Evolutionary conservation across 2,888 invertebrate species (phyloP), one percentile per base, ranked within the genome.

Genomic region (Tridacna gigas): DNA sequence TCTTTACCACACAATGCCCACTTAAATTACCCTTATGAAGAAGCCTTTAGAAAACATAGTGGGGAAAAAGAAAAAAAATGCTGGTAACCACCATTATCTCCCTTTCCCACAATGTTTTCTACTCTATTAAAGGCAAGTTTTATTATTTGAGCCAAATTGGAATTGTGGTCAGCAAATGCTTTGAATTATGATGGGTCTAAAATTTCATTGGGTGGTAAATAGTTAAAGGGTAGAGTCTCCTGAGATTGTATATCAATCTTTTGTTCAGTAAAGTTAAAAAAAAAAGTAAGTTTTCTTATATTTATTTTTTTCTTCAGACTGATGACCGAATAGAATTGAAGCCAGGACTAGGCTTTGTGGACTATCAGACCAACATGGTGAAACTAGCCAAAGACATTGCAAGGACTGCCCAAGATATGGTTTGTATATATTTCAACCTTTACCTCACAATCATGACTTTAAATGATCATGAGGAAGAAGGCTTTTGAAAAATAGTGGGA

Each of bases 341-440:
- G 77, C 94, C 94, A 80, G 91, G 91, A 26, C 82, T 91, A 51
- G 94, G 95, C 2, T 99, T 97, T 95, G 99, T 98, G 4, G 99
- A 99, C 95, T 99, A 98, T 94, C 99, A 99, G 95, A 98, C 99
- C 0, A 96, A 98, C 84, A 99, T 99, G 99, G 98, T 99, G 45
- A 97, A 97, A 88, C 96, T 97, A 71, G 97, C 98, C 37, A 99
- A 99, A 95, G 98, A 99, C 95, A 98, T 99, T 87, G 98, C 98
- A 0, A 96, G 97, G 74, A 96, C 98, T 79, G 97, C 99, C 9
- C 98, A 98, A 77, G 99, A 99, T 94, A 99, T 99, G 97, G 97
- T 97, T 90, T 95, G 95, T 56, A 56, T 56, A 5, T 20, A 51
- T 13, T 51, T 51, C 51, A n/a, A n/a, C n/a, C n/a, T 37, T 2